Base-by-base conservation (phyloP, 1,140 invertebrate species). In the Bradysia coprophila region DNA sequence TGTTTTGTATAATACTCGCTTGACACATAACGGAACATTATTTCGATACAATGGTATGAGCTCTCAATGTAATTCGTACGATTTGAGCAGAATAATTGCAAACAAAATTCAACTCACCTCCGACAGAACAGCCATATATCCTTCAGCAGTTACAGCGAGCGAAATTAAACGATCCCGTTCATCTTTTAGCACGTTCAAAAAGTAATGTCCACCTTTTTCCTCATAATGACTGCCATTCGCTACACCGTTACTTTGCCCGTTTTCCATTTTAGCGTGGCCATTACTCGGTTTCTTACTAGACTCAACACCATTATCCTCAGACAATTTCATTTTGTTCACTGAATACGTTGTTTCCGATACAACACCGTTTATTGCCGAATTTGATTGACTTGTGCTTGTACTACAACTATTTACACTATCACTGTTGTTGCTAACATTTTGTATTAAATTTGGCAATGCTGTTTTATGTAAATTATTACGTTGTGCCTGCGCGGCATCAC, bases 131-230 rank as follows among this genome's bases (percentile, higher is more conserved):
- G 73, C 68, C 43, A 80, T 57, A 49, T 81, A 73, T 23, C 67
- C 68, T 52, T 89, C 83, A 18, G 72, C 72, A 21, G 66, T 62
- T 41, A 69, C 70, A 21, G 84, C 79, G 47, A 84, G 54, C 42
- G 57, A 59, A 38, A 84, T 61, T 44, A 90, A 63, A 48, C 74
- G 67, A 43, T 69, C 64, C 20, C 79, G 76, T 64, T 88, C 81
- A 41, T 64, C 68, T 49, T 79, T 78, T 47, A 86, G 65, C 46
- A 86, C 59, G 64, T 75, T 63, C 38, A 77, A 56, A 60, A 85
- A 90, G 59, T 81, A 81, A 58, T 83, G 71, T 21, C 76, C 85
- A 63, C 85, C 75, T 46, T 72, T 73, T 24, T 34, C 18, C 4
- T 34, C 13, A 34, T 34, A 5, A 34, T n/a, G 28, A 31, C 28